phyloP scores from a whole-genome alignment of 37 sponge, comb jelly and placozoan species.

The Cladorhizidae sp. region DNA sequence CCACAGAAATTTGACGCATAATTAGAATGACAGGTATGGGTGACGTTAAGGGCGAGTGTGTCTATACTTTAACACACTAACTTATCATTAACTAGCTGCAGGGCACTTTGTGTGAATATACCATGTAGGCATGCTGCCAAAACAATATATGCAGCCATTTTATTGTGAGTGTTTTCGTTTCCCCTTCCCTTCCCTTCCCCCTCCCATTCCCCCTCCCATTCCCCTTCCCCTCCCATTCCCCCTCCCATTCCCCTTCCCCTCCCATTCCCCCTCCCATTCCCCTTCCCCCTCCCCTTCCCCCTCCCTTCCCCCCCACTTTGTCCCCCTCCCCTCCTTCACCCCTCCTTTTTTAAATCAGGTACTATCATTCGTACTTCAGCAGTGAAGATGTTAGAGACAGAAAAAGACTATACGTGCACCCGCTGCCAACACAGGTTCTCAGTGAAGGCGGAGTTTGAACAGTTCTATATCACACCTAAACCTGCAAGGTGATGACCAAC shows the following conservation, averaged over 20 bases:
- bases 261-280: too few species aligned
- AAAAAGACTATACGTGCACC: conserved; percentile 50
- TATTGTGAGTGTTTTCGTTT: not conserved
- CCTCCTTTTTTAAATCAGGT: conserved; percentile 26
- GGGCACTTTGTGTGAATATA: too few species aligned
- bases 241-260: too few species aligned
- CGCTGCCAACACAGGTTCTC: conserved; percentile 56
- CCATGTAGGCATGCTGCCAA: too few species aligned
- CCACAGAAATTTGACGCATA: too few species aligned
- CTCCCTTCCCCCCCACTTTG: not conserved
- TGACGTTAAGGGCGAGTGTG: too few species aligned
- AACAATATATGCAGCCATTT: not conserved
- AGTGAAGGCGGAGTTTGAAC: conserved; percentile 70
- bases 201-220: not conserved
- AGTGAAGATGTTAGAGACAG: conserved; percentile 69
- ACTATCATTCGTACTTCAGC: conserved; percentile 53
- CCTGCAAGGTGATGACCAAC: conserved; percentile 54
- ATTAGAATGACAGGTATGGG: too few species aligned
- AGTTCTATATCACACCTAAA: conserved; percentile 58
- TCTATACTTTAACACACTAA: too few species aligned
- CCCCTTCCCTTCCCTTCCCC: too few species aligned
- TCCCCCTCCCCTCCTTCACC: too few species aligned
- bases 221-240: too few species aligned
- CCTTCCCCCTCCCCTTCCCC: not conserved
- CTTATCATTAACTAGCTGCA: too few species aligned